phyloP scores from a whole-genome alignment of 2,797 vertebrate genomes.

The Lophius americanus region DNA sequence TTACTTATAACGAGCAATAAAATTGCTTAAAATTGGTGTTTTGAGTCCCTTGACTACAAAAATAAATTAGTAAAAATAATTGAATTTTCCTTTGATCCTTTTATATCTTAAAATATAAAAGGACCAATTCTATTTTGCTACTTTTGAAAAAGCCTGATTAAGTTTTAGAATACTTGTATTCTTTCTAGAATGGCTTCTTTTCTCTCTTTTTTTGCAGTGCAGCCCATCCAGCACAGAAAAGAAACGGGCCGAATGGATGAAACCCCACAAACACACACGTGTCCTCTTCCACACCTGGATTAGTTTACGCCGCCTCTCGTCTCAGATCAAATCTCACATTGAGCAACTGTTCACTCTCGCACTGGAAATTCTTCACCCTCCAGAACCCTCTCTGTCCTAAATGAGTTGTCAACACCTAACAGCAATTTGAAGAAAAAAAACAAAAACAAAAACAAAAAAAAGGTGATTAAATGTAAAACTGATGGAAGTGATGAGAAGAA shows the following conservation, averaged over 20 bases:
- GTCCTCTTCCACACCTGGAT: conserved; percentile 64
- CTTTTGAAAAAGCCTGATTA: too few relatives aligned
- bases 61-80: too few relatives aligned
- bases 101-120: too few relatives aligned
- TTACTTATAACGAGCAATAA: too few relatives aligned
- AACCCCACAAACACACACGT: conserved; percentile 20
- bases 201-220: too few relatives aligned
- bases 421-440: conserved; percentile 3
- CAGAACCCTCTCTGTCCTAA: conserved; percentile 24
- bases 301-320: conserved; percentile 60
- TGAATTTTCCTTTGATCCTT: too few relatives aligned
- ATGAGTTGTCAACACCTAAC: conserved; percentile 38
- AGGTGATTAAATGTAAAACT: conserved; percentile 31
- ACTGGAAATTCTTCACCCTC: conserved; percentile 21
- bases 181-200: too few relatives aligned
- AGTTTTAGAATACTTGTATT: too few relatives aligned
- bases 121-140: too few relatives aligned
- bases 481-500: conserved; percentile 14
- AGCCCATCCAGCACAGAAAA: conserved; percentile 28
- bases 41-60: too few relatives aligned
- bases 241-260: conserved; percentile 6
- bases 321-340: conserved; percentile 40
- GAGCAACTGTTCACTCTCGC: conserved; percentile 49
- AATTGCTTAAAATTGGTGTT: too few relatives aligned
- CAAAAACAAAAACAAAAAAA: conserved; percentile 18